Percentiles rank a stretch among this genome's conserved stretches.
These are phyloP conservation scores for Dendrolimus houi DNA, from an alignment of 2,888 invertebrate species.

Conservation along the genomic window DNA sequence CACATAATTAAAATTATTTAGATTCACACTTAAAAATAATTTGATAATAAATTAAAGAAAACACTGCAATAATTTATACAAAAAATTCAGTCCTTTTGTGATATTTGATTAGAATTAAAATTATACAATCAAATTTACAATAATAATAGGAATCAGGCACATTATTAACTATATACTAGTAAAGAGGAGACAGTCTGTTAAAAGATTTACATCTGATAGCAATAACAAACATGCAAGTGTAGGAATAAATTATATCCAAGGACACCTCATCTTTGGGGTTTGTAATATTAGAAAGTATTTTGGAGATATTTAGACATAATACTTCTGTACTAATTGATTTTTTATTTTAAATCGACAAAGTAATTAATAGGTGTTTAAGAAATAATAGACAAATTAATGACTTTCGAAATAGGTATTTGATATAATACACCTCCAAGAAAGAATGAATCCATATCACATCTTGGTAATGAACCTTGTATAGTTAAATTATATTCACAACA, in stretches of 20 bases:
- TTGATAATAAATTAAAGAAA: conserved; percentile 72
- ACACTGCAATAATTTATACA: conserved; percentile 74
- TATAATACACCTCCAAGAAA: too few relatives aligned
- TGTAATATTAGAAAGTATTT: background rate
- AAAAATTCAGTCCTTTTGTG: conserved; percentile 71
- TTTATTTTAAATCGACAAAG: too few relatives aligned
- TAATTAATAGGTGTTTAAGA: too few relatives aligned
- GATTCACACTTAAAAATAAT: conserved; percentile 71
- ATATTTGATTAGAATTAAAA: conserved; percentile 67
- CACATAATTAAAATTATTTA: conserved; percentile 73
- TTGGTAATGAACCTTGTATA: too few relatives aligned
- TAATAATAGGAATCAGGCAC: conserved; percentile 75
- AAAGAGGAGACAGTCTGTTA: conserved; percentile 37
- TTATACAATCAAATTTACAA: conserved; percentile 68
- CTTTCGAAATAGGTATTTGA: too few relatives aligned
- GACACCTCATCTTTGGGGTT: too few relatives aligned
- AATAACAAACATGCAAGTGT: background rate
- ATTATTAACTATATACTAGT: conserved; percentile 59
- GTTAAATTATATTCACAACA: background rate
- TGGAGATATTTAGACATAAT: too few relatives aligned
- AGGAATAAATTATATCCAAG: background rate
- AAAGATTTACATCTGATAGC: conserved; percentile 21
- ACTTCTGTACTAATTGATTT: too few relatives aligned
- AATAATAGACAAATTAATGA: too few relatives aligned
- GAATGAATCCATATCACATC: too few relatives aligned